Conservation (phyloP, 1,140 invertebrate species). For the Leptoteleia sp. region DNA sequence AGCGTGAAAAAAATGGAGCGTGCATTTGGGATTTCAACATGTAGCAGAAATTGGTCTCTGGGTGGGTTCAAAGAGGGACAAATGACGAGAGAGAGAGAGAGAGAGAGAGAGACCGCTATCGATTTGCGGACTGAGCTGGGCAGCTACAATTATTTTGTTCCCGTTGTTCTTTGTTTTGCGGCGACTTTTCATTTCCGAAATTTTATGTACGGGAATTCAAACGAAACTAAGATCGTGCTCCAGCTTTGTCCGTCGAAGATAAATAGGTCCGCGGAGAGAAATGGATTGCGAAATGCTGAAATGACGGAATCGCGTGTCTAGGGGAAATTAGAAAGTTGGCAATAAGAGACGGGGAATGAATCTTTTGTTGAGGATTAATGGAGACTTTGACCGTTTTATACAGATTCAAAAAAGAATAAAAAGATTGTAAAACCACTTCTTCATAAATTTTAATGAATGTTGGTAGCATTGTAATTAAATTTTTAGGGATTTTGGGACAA, state of each 20-base stretch:
- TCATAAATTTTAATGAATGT: too few relatives aligned
- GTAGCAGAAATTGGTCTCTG: slow-evolving; percentile 59
- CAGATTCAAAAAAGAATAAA: too few relatives aligned
- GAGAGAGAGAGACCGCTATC: slow-evolving; percentile 38
- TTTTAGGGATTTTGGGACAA: too few relatives aligned
- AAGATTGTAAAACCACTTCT: too few relatives aligned
- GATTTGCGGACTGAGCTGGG: slow-evolving; percentile 50
- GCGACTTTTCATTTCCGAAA: slow-evolving; percentile 25
- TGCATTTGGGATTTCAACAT: slow-evolving; percentile 49
- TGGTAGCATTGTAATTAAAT: too few relatives aligned
- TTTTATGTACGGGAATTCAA: slow-evolving; percentile 2
- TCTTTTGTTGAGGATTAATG: slow-evolving; percentile 4
- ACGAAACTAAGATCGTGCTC: slow-evolving; percentile 21
- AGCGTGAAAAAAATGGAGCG: slow-evolving; percentile 45
- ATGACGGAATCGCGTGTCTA: slow-evolving; percentile 31
- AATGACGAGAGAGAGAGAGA: slow-evolving; percentile 20
- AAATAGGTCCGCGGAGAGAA: slow-evolving; percentile 50
- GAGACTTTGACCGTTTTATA: not conserved
- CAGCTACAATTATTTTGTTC: slow-evolving; percentile 30
- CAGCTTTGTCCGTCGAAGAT: slow-evolving; percentile 54
- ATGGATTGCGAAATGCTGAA: slow-evolving; percentile 51
- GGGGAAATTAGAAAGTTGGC: slow-evolving; percentile 4
- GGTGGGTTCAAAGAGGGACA: slow-evolving; percentile 42
- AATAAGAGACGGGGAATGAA: not conserved
- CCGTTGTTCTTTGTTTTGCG: slow-evolving; percentile 23